Conservation (phyloP, 2,888 invertebrate genomes). For the Cephus runcator region DNA sequence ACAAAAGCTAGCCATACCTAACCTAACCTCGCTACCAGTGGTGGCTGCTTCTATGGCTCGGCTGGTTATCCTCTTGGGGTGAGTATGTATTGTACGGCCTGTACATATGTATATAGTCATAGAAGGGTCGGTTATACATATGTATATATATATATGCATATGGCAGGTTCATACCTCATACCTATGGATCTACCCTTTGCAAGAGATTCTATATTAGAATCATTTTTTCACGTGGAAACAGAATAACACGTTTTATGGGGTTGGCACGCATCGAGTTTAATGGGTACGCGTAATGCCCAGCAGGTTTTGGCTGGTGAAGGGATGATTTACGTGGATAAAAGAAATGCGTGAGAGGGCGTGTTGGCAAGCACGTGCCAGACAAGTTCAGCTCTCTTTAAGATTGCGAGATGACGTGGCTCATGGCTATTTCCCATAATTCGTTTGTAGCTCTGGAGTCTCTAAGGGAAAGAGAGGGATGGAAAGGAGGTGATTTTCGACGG, state of each 20-base stretch:
- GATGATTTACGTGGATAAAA: background rate
- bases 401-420: background rate
- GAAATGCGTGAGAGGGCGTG: background rate
- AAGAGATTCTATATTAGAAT: background rate
- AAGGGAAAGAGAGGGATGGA: background rate
- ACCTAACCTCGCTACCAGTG: background rate
- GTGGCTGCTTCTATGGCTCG: background rate
- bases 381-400: background rate
- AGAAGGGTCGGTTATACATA: background rate
- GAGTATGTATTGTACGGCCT: background rate
- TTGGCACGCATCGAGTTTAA: background rate
- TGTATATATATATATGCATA: background rate
- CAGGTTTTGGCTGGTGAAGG: background rate
- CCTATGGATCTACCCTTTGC: background rate
- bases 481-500: background rate
- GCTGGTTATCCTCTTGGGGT: background rate
- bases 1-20: background rate
- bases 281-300: background rate
- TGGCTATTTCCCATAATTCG: background rate
- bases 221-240: background rate
- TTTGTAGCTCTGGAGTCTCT: background rate
- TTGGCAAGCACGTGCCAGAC: background rate
- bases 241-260: background rate
- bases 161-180: background rate
- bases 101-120: background rate